phyloP scores from a whole-genome alignment of 1,140 invertebrate genomes.

The Zaprionus taronus region DNA sequence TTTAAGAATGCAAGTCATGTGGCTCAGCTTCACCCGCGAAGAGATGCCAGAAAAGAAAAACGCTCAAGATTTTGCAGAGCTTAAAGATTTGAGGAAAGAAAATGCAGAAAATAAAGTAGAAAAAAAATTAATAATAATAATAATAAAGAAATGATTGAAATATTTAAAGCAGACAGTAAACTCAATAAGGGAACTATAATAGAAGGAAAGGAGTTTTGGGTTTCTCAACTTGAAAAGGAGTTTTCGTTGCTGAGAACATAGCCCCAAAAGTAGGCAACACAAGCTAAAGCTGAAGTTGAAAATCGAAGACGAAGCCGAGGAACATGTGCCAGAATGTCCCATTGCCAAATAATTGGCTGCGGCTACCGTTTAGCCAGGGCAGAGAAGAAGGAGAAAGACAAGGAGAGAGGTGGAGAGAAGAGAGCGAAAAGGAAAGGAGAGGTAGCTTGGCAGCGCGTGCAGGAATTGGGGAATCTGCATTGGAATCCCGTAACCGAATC shows the following conservation, averaged over 20 bases:
- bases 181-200: no score
- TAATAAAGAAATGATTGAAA: no score
- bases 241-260: not conserved
- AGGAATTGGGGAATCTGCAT: constrained; percentile 39
- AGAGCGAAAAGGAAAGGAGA: not conserved
- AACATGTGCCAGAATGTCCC: constrained; percentile 46
- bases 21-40: not conserved
- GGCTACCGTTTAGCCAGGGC: constrained; percentile 25
- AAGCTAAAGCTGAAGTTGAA: constrained; percentile 16
- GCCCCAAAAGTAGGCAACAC: constrained; percentile 27
- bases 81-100: not conserved
- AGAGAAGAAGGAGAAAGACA: not conserved
- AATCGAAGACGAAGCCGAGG: constrained; percentile 9
- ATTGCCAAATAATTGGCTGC: constrained; percentile 50
- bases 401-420: not conserved
- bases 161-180: no score
- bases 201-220: no score
- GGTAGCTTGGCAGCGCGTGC: not conserved
- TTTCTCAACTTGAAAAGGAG: no score
- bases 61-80: not conserved
- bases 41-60: constrained; percentile 12
- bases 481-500: constrained; percentile 46
- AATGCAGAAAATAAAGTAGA: not conserved
- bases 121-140: not conserved
- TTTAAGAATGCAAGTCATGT: constrained; percentile 45